Base-by-base conservation (phyloP, 2,888 invertebrate genomes). In the Andrena bucephala region DNA sequence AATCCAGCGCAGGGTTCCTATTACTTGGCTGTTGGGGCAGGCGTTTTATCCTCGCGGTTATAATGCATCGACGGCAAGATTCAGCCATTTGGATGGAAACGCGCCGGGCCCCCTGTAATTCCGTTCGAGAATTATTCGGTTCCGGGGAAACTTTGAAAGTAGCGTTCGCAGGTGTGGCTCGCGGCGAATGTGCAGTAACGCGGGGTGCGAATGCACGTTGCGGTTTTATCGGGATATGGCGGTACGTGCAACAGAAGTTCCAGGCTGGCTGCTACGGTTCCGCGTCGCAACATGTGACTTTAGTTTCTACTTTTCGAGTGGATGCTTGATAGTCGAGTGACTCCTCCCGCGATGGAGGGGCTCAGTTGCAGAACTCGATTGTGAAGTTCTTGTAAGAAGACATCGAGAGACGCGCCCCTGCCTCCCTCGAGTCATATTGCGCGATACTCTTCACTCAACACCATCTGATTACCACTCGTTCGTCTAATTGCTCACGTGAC, bases 221-320 rank as follows among this genome's bases (percentile, higher is more conserved):
- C 71, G 80, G 80, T 80, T 66, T 71, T 70, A 71, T 80, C 70
- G 60, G 52, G 52, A 71, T 60, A 80, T 69, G 65, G 50, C 4
- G 31, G 24, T 2, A 29, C 6, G 52, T 16, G 72, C 27, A 36
- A 57, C 20, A 33, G 70, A 80, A 80, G 50, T 80, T 70, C 42
- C 31, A 7, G 65, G 5, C n/a, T 16, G 31, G 59, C 31, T 68
- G 67, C 16, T 62, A 42, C 42, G 16, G 48, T 52, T 80, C 24
- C 42, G 27, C 52, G 52, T 70, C 36, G 65, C 59, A 79, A 52
- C 80, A 80, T 71, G 71, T 71, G 81, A 80, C 80, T 80, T 80
- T 27, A 65, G 71, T 80, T 80, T 66, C 80, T 65, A 71, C 66
- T 80, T 80, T 71, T 80, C 81, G 60, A 80, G 66, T 62, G 65